These are phyloP conservation scores for Menidia beryllina DNA, from an alignment of 2,113 vertebrate genomes.

Conservation along the genomic window DNA sequence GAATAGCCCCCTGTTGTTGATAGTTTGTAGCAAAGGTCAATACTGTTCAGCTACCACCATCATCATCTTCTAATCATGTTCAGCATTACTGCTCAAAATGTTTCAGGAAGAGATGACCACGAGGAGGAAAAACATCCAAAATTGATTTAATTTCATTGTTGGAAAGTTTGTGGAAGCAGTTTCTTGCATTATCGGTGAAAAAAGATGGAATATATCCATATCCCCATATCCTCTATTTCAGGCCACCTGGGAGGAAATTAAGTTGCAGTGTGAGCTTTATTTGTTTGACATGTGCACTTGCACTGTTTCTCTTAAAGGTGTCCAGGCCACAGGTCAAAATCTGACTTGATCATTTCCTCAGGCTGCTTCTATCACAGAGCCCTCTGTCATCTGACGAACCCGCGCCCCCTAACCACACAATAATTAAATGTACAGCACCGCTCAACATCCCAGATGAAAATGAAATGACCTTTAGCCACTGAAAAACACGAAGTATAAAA, in stretches of 20 bases:
- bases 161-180: slow-evolving; percentile 29
- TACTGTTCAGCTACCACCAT: slow-evolving; percentile 14
- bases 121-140: slow-evolving; percentile 29
- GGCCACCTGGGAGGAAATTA: slow-evolving; percentile 47
- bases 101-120: not conserved
- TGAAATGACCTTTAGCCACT: slow-evolving; percentile 4
- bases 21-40: not conserved
- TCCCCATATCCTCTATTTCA: slow-evolving; percentile 15
- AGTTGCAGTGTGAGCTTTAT: slow-evolving; percentile 45
- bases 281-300: slow-evolving; percentile 50
- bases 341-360: slow-evolving; percentile 47
- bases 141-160: slow-evolving; percentile 24
- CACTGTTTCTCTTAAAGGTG: slow-evolving; percentile 38
- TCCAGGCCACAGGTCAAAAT: slow-evolving; percentile 49
- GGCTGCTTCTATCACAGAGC: slow-evolving; percentile 3
- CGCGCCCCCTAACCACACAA: slow-evolving; percentile 19
- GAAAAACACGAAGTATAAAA: slow-evolving; percentile 5
- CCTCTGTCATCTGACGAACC: not conserved
- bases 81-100: slow-evolving; percentile 14
- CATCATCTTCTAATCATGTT: slow-evolving; percentile 20
- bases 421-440: not conserved
- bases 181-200: slow-evolving; percentile 28
- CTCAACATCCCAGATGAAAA: slow-evolving; percentile 2
- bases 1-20: not conserved
- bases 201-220: slow-evolving; percentile 11